phyloP scores from a whole-genome alignment of 2,888 invertebrate species.

The Amphiduros pacificus region DNA sequence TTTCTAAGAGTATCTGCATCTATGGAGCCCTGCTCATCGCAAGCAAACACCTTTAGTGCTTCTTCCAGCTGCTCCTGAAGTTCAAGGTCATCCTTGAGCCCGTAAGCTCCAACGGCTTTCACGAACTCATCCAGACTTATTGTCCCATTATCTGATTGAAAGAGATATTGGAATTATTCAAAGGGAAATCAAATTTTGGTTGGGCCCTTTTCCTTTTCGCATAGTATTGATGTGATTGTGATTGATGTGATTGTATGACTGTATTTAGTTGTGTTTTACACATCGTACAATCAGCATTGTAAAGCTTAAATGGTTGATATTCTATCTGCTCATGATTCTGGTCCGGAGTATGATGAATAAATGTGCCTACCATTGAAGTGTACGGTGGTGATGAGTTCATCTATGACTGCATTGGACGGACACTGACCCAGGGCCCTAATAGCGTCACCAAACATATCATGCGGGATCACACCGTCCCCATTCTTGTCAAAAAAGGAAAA shows the following conservation, averaged over 20 bases:
- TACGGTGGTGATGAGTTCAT: neutral
- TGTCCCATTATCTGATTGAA: neutral
- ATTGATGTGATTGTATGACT: too few species aligned
- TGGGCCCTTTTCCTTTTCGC: too few species aligned
- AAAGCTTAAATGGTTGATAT: too few species aligned
- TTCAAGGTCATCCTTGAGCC: neutral
- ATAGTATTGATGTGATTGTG: too few species aligned
- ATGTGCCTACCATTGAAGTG: neutral
- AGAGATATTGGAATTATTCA: neutral
- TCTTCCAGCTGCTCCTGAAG: slow-evolving; percentile 1
- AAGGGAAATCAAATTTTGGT: too few species aligned
- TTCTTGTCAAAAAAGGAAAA: neutral
- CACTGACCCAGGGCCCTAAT: neutral
- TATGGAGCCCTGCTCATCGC: neutral
- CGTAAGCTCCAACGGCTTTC: neutral
- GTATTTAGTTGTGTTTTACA: too few species aligned
- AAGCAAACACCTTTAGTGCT: slow-evolving; percentile 1
- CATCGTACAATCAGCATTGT: too few species aligned
- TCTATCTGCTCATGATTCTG: too few species aligned
- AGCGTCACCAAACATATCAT: neutral
- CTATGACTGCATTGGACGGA: neutral
- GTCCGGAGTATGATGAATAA: too few species aligned
- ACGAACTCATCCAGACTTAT: neutral
- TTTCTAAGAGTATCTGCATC: neutral
- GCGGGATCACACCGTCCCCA: neutral